Conservation (phyloP, 2,113 vertebrate species). For the Rissa tridactyla region DNA sequence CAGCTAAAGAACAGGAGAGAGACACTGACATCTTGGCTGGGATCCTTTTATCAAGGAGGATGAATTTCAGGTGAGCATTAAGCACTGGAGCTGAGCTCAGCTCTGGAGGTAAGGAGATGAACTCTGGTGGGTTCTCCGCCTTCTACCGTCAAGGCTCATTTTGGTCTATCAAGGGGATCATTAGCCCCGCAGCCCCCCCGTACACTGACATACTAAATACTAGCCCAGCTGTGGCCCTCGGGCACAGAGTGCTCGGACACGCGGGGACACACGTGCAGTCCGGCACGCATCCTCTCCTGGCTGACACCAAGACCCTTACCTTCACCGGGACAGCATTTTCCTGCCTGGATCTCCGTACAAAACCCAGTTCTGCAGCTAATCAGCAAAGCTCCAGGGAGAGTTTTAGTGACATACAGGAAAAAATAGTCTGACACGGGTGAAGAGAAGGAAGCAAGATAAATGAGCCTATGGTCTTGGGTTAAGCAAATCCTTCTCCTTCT, state of each 20-base stretch:
- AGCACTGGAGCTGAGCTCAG: background rate
- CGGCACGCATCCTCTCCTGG: background rate
- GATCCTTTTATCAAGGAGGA: background rate
- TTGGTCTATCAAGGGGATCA: background rate
- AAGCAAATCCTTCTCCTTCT: slow-evolving; percentile 43
- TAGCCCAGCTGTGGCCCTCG: background rate
- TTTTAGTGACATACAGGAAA: slow-evolving; percentile 23
- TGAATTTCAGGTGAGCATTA: background rate
- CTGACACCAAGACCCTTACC: background rate
- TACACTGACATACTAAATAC: background rate
- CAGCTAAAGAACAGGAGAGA: background rate
- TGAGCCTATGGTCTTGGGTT: slow-evolving; percentile 42
- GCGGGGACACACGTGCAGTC: background rate
- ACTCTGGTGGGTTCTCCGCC: background rate
- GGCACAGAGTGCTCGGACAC: background rate
- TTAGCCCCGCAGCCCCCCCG: background rate
- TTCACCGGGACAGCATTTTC: background rate
- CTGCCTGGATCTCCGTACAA: background rate
- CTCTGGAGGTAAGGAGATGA: background rate
- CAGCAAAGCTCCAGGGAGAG: slow-evolving; percentile 28
- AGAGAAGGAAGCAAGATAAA: slow-evolving; percentile 53
- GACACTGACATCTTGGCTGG: background rate
- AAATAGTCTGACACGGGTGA: background rate
- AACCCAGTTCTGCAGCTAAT: background rate
- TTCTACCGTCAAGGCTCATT: background rate